A percentile compares a stretch with the other conserved stretches of the same genome.
Conservation (phyloP, 2,113 vertebrate species). For the Regulus satrapa region DNA sequence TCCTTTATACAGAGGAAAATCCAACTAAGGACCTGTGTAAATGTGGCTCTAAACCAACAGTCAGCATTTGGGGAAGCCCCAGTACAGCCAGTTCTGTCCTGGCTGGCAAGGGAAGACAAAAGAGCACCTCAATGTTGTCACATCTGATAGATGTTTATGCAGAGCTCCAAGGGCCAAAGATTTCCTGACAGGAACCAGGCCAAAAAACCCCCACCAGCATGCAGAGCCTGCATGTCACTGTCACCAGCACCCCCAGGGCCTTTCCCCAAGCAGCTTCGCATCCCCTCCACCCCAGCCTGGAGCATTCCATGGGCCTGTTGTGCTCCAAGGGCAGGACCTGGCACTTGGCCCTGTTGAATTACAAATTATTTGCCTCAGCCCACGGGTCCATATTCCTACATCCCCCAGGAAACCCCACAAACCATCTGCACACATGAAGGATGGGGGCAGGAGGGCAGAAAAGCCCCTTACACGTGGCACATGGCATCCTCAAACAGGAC, state of each 20-base stretch:
- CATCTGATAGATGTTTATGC: not conserved
- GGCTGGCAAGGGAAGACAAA: not conserved
- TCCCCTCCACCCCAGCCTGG: too few relatives aligned
- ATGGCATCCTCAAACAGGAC: slow-evolving; percentile 96
- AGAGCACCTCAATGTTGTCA: not conserved
- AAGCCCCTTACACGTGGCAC: slow-evolving; percentile 84
- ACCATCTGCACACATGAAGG: not conserved
- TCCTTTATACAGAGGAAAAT: not conserved
- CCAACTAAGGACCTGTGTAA: not conserved
- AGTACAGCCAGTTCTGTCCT: not conserved
- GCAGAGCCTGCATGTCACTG: not conserved
- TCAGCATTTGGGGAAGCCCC: not conserved
- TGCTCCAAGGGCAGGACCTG: not conserved
- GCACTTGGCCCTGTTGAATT: not conserved
- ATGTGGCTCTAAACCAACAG: not conserved
- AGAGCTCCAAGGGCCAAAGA: not conserved
- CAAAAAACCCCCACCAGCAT: not conserved
- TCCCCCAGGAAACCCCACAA: not conserved
- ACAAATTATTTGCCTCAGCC: not conserved
- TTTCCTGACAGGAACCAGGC: not conserved
- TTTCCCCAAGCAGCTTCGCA: not conserved
- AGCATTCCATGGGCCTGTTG: not conserved
- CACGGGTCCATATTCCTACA: accelerated
- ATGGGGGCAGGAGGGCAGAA: not conserved
- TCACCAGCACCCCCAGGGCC: not conserved